phyloP scores from a whole-genome alignment of 2,113 vertebrate species.

The Pseudorhombus dupliciocellatus region DNA sequence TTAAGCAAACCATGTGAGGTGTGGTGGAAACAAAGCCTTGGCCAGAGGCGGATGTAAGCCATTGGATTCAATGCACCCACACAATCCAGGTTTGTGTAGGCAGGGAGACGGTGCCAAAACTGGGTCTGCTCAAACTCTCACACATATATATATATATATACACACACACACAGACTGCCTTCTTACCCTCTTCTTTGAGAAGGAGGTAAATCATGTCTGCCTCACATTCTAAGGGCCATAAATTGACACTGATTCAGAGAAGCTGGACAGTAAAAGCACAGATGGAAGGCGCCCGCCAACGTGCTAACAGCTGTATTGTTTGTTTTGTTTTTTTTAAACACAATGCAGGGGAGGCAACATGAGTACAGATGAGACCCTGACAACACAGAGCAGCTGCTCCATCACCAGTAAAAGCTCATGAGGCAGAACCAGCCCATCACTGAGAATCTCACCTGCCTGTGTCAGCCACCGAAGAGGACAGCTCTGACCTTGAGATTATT shows the following conservation, averaged over 20 bases:
- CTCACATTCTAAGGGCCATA: background rate
- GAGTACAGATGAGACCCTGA: background rate
- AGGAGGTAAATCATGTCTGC: no score
- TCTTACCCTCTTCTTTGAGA: no score
- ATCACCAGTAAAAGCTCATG: background rate
- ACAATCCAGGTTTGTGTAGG: constrained; percentile 3
- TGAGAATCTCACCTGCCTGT: background rate
- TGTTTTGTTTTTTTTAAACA: background rate
- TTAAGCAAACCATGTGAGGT: constrained; percentile 45
- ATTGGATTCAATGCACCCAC: background rate
- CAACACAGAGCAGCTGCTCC: background rate
- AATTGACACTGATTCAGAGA: background rate
- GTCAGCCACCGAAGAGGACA: background rate
- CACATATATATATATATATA: no score
- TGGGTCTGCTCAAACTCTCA: background rate
- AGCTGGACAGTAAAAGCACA: background rate
- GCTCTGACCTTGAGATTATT: background rate
- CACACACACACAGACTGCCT: no score
- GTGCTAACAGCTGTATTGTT: background rate
- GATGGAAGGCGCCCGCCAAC: background rate
- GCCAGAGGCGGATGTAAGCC: constrained; percentile 13
- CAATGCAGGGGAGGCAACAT: background rate
- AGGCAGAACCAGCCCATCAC: background rate
- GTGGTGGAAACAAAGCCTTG: constrained; percentile 12
- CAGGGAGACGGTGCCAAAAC: constrained; percentile 1